phyloP scores from a whole-genome alignment of 2,113 vertebrate species.

The Myiopsitta monachus region DNA sequence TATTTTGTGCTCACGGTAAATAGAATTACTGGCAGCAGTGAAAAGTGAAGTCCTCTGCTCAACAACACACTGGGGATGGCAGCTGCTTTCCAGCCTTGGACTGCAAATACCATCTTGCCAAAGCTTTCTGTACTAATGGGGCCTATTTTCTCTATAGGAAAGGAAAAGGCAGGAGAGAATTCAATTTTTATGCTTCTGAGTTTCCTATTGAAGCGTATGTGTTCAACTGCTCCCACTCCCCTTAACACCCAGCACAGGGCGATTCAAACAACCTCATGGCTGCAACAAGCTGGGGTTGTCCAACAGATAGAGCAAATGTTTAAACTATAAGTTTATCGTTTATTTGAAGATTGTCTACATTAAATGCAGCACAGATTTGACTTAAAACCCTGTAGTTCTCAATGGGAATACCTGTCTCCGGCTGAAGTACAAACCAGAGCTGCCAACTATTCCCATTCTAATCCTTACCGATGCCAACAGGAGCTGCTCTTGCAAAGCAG shows the following conservation, averaged over 20 bases:
- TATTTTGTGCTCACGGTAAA: not conserved
- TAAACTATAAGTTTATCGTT: not conserved
- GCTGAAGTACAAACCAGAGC: not conserved
- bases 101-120: constrained; percentile 16
- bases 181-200: not conserved
- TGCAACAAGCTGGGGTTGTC: not conserved
- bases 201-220: not conserved
- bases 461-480: not conserved
- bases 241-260: constrained; percentile 15
- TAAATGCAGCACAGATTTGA: not conserved
- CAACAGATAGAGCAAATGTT: not conserved
- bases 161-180: constrained; percentile 17
- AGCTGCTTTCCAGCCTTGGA: constrained; percentile 19
- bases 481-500: not conserved
- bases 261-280: not conserved
- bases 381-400: not conserved
- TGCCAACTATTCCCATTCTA: not conserved
- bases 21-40: constrained; percentile 39
- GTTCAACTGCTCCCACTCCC: not conserved
- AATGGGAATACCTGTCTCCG: not conserved
- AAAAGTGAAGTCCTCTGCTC: constrained; percentile 23
- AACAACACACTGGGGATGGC: constrained; percentile 31
- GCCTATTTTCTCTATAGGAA: constrained; percentile 34
- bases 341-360: not conserved
- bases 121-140: constrained; percentile 18